phyloP scores from a whole-genome alignment of 2,797 vertebrate species.

The Sebastes taczanowskii region DNA sequence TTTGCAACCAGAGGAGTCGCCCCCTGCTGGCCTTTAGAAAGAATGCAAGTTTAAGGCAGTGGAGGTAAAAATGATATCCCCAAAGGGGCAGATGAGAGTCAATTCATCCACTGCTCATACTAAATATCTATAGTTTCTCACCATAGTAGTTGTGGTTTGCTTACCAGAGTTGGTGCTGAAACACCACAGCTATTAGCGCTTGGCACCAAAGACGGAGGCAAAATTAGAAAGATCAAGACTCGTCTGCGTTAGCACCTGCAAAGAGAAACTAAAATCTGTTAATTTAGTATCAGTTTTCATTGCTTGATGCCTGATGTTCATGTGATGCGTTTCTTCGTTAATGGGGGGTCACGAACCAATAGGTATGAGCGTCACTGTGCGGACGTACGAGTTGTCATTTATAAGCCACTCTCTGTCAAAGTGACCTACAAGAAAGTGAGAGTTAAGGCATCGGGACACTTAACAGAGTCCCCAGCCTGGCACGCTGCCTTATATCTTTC shows the following conservation, averaged over 20 bases:
- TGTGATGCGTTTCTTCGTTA: not conserved
- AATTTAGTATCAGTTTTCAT: not conserved
- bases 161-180: not conserved
- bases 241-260: not conserved
- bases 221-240: not conserved
- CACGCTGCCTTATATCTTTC: conserved; percentile 52
- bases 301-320: not conserved
- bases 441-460: conserved; percentile 33
- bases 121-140: not conserved
- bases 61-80: not conserved
- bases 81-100: not conserved
- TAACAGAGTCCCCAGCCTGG: conserved; percentile 24
- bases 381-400: conserved; percentile 14
- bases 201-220: not conserved
- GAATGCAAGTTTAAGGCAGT: not conserved
- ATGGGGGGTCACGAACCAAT: not conserved
- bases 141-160: not conserved
- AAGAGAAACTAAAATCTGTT: not conserved
- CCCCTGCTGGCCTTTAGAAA: not conserved
- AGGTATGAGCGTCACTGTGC: not conserved
- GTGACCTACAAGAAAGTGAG: conserved; percentile 63
- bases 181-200: not conserved
- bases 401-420: conserved; percentile 47
- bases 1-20: not conserved
- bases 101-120: not conserved